Evolutionary conservation across 2,797 vertebrate genomes (phyloP).

Genomic region (Pseudochirops corinnae): DNA sequence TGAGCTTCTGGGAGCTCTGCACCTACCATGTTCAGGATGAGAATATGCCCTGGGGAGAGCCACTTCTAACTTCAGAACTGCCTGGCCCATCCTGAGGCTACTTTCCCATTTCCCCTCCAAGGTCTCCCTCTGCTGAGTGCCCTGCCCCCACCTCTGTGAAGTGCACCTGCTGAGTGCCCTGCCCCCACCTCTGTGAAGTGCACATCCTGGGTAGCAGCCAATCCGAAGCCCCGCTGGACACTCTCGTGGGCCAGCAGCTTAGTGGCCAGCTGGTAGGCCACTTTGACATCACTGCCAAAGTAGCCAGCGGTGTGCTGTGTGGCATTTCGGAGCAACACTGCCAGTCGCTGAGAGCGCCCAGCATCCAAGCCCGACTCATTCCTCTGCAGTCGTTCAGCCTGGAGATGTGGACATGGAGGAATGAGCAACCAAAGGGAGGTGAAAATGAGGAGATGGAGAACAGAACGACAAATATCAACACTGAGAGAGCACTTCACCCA

Average conservation of each 20-base stretch:
- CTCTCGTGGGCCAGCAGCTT: conserved; percentile 92
- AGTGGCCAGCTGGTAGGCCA: conserved; percentile 91
- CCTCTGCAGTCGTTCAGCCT: conserved; percentile 90
- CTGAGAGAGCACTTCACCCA: neutral
- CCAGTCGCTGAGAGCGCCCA: conserved; percentile 87
- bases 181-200: conserved; percentile 94
- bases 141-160: conserved; percentile 92
- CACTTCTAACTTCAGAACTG: neutral
- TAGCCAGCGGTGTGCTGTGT: conserved; percentile 86
- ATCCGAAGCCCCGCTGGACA: conserved; percentile 92
- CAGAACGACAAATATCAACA: neutral
- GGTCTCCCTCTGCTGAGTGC: neutral
- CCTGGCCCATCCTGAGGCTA: neutral
- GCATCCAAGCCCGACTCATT: conserved; percentile 90
- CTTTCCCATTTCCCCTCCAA: neutral
- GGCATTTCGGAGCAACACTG: conserved; percentile 91
- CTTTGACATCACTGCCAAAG: conserved; percentile 94
- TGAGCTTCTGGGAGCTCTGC: neutral
- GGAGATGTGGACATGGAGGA: neutral
- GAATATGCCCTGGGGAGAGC: neutral
- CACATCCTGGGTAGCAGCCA: conserved; percentile 95
- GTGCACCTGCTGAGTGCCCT: conserved; percentile 82
- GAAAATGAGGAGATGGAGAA: neutral
- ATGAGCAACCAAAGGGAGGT: neutral
- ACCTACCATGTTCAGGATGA: neutral